These are phyloP conservation scores for Ferdinandea cuprea DNA, from an alignment of 2,888 invertebrate species.

Conservation along the genomic window DNA sequence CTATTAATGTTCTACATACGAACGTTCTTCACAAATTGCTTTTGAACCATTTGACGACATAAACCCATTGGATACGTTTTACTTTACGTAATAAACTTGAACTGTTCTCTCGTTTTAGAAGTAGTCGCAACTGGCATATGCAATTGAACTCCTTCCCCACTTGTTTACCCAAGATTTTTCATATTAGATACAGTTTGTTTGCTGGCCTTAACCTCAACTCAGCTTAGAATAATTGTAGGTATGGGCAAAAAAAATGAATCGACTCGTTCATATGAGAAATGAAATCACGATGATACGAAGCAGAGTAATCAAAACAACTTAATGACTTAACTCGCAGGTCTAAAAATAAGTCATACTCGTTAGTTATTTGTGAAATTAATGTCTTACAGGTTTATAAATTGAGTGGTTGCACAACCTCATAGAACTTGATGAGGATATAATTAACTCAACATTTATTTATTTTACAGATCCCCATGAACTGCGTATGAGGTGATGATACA, in stretches of 20 bases:
- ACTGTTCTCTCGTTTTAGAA: background rate
- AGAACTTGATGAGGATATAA: background rate
- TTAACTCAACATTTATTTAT: background rate
- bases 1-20: background rate
- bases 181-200: constrained; percentile 22
- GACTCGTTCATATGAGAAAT: too few relatives aligned
- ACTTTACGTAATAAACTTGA: constrained; percentile 16
- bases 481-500: background rate
- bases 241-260: constrained; percentile 6
- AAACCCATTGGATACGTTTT: background rate
- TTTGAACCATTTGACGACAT: background rate
- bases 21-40: background rate
- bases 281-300: constrained; percentile 5
- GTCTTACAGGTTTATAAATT: background rate
- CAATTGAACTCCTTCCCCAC: background rate
- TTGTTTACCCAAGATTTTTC: background rate
- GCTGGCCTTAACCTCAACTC: constrained; percentile 55
- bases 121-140: background rate
- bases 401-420: constrained; percentile 15
- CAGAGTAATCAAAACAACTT: constrained; percentile 40
- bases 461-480: constrained; percentile 47
- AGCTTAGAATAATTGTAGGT: constrained; percentile 47
- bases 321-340: background rate
- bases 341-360: background rate
- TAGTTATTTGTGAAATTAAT: constrained; percentile 4